Percentiles rank a stretch among this genome's conserved stretches.
Conservation (phyloP, 2,113 vertebrate species). For the Bujurquina vittata region DNA sequence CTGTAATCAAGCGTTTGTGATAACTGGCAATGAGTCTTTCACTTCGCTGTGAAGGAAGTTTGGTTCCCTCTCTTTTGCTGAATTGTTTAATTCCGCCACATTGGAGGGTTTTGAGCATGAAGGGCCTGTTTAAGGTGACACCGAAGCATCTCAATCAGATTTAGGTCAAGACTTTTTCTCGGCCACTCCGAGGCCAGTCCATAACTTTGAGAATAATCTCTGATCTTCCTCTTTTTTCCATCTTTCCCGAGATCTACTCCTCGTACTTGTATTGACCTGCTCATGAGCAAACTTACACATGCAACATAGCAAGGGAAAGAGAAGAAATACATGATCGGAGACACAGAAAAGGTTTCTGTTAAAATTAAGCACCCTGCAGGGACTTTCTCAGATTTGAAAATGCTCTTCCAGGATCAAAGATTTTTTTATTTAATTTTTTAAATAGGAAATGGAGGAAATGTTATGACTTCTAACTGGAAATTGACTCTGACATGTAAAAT, state of each 20-base stretch:
- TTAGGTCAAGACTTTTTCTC: too few relatives aligned
- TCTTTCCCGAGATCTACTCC: not conserved
- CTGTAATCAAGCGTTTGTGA: too few relatives aligned
- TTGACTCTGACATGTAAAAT: not conserved
- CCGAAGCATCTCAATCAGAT: too few relatives aligned
- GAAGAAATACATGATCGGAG: not conserved
- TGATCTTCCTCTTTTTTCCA: too few relatives aligned
- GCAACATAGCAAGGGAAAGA: not conserved
- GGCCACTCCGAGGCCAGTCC: too few relatives aligned
- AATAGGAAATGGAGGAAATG: not conserved
- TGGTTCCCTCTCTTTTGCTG: too few relatives aligned
- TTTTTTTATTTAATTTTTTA: not conserved
- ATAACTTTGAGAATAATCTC: too few relatives aligned
- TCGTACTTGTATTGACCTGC: not conserved
- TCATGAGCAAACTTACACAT: not conserved
- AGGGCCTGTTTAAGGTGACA: too few relatives aligned
- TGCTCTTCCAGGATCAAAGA: not conserved
- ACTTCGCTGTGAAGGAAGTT: too few relatives aligned
- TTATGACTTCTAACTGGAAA: not conserved
- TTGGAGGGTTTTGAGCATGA: too few relatives aligned
- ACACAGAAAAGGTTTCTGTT: not conserved
- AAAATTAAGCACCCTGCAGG: not conserved
- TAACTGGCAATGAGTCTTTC: too few relatives aligned
- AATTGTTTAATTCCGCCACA: too few relatives aligned
- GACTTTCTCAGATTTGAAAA: conserved; percentile 21